Evolutionary conservation across 2,888 invertebrate genomes (phyloP).

Genomic region (Agrilus biguttatus): DNA sequence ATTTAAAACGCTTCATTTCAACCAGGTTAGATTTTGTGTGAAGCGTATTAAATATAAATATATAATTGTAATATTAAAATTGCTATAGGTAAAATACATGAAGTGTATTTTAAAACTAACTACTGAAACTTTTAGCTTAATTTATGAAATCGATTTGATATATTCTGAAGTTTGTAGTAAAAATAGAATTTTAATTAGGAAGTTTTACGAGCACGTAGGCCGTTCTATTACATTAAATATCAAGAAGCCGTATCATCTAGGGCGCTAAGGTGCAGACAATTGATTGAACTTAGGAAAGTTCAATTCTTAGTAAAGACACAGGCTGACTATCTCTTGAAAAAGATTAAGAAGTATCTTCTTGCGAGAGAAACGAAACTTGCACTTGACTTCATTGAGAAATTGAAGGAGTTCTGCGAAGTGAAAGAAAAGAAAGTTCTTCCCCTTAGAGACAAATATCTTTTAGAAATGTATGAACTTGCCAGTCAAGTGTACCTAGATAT

Average conservation of each 20-base stretch:
- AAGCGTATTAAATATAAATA: not conserved
- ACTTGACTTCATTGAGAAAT: conserved; percentile 25
- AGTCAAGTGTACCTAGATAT: conserved; percentile 30
- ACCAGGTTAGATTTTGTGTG: conserved; percentile 18
- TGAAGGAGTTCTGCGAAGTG: conserved; percentile 29
- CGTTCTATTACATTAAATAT: conserved; percentile 32
- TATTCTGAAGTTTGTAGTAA: not conserved
- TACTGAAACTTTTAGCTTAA: too few relatives aligned
- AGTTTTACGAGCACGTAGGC: conserved; percentile 29
- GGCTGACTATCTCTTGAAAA: conserved; percentile 25
- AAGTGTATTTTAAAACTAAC: too few relatives aligned
- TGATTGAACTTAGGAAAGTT: conserved; percentile 20
- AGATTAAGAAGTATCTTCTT: conserved; percentile 22
- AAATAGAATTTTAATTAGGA: conserved; percentile 15
- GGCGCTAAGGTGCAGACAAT: conserved; percentile 18
- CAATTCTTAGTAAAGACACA: conserved; percentile 24
- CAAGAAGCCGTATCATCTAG: conserved; percentile 23
- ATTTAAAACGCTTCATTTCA: conserved; percentile 22
- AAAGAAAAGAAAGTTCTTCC: conserved; percentile 29
- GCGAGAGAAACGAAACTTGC: conserved; percentile 12
- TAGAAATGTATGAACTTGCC: conserved; percentile 28
- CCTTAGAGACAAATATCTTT: conserved; percentile 24
- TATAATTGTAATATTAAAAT: not conserved
- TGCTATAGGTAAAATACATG: not conserved
- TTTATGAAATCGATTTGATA: not conserved